A percentile compares a stretch with the other conserved stretches of the same genome.
These are phyloP conservation scores for Drosophila leontia DNA, from an alignment of 1,140 invertebrate species.

Conservation along the genomic window DNA sequence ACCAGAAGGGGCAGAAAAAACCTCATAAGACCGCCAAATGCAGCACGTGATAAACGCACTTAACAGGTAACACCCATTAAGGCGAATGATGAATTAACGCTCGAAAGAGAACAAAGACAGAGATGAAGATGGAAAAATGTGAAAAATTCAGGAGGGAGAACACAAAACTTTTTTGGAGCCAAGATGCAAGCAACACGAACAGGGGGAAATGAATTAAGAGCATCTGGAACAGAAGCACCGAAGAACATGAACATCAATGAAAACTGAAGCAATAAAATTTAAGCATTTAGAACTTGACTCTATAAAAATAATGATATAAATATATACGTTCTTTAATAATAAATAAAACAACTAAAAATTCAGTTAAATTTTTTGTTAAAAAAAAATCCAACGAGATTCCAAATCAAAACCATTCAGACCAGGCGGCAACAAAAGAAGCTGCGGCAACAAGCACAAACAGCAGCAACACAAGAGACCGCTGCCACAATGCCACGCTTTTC, in stretches of 20 bases:
- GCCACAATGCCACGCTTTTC: conserved; percentile 46
- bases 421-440: conserved; percentile 3
- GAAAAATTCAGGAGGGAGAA: not conserved
- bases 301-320: not conserved
- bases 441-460: not conserved
- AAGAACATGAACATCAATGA: not conserved
- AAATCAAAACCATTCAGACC: not conserved
- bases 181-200: conserved; percentile 3
- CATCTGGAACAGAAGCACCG: not conserved
- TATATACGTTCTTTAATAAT: not conserved
- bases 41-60: conserved; percentile 78
- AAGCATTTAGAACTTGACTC: not conserved
- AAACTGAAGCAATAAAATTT: not conserved
- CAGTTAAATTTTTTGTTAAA: not conserved
- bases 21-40: conserved; percentile 43
- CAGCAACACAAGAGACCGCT: conserved; percentile 13
- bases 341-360: not conserved
- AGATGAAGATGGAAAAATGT: not conserved
- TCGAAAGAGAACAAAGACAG: not conserved
- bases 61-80: conserved; percentile 76
- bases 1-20: conserved; percentile 10
- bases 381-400: no score
- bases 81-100: conserved; percentile 62
- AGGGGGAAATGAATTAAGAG: not conserved
- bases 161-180: not conserved